Percentiles rank a stretch among this genome's conserved stretches.
Evolutionary conservation across 2,888 invertebrate genomes (phyloP).

Genomic region (Athripsodes cinereus): DNA sequence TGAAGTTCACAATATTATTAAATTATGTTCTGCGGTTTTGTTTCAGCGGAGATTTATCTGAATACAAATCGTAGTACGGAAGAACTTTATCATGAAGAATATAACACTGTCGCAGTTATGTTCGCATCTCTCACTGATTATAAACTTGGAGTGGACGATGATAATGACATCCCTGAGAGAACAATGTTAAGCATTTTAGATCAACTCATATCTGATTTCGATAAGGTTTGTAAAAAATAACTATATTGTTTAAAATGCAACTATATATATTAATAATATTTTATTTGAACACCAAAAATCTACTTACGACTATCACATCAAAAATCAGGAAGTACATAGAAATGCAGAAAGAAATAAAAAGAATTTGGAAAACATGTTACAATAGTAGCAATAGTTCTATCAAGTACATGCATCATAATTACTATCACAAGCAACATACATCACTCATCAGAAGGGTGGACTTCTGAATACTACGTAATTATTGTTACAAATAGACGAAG

Average conservation of each 20-base stretch:
- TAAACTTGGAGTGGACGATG: slow-evolving; percentile 58
- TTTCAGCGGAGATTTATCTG: slow-evolving; percentile 70
- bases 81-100: slow-evolving; percentile 82
- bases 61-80: slow-evolving; percentile 63
- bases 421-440: no score
- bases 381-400: no score
- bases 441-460: no score
- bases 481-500: no score
- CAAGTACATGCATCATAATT: no score
- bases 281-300: no score
- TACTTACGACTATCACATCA: no score
- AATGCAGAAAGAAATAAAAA: no score
- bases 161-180: slow-evolving; percentile 59
- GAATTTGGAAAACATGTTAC: no score
- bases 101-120: slow-evolving; percentile 89
- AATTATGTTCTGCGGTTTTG: neutral
- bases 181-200: slow-evolving; percentile 71
- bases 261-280: slow-evolving; percentile 35
- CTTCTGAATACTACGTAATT: no score
- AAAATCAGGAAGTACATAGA: no score
- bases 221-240: slow-evolving; percentile 54
- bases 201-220: slow-evolving; percentile 89
- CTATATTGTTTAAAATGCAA: slow-evolving; percentile 53
- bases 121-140: slow-evolving; percentile 90
- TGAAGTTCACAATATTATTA: neutral